Percentiles rank a stretch among this genome's conserved stretches.
Evolutionary conservation across 2,797 vertebrate genomes (phyloP).

Genomic region (Phoebastria nigripes): DNA sequence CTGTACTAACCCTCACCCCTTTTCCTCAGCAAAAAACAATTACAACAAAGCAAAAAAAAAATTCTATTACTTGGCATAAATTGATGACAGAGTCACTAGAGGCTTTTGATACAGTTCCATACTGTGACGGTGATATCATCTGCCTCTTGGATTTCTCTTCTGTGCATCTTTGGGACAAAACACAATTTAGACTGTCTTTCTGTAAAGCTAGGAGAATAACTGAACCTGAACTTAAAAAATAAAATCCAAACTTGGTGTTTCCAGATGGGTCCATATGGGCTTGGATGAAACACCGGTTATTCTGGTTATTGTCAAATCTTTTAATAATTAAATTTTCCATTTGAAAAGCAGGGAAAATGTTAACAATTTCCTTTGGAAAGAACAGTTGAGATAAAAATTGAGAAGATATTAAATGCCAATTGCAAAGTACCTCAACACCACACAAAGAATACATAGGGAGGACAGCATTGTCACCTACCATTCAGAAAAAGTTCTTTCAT

Average conservation of each 20-base stretch:
- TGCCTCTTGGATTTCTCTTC: neutral
- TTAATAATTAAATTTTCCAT: neutral
- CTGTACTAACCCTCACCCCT: fast-evolving
- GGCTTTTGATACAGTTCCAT: neutral
- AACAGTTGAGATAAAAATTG: neutral
- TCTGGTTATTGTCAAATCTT: neutral
- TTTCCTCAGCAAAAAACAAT: neutral
- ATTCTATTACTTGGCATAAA: neutral
- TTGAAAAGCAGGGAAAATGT: neutral
- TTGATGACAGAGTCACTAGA: neutral
- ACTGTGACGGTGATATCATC: neutral
- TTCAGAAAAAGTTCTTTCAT: neutral
- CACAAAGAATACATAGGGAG: neutral
- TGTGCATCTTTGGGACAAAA: neutral
- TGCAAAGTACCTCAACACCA: neutral
- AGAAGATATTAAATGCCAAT: neutral
- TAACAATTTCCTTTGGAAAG: neutral
- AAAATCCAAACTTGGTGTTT: neutral
- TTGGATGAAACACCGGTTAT: neutral
- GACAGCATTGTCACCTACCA: neutral
- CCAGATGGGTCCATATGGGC: neutral
- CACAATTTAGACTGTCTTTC: neutral
- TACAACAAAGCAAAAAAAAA: neutral
- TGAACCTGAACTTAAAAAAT: neutral
- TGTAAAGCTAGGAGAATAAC: neutral